Evolutionary conservation across 2,113 vertebrate species (phyloP).

Genomic region (Columba janthina): DNA sequence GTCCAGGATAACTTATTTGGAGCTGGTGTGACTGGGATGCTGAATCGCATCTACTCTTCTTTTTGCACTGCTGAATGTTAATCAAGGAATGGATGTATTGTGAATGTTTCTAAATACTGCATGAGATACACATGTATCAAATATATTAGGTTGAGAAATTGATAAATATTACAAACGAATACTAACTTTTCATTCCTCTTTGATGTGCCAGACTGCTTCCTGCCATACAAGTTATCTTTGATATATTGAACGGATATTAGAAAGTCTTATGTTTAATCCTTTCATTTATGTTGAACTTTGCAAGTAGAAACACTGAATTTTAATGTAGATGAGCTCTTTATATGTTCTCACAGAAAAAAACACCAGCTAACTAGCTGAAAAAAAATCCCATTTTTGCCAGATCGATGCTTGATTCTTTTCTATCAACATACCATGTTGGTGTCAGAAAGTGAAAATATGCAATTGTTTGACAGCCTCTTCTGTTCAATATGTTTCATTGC

Average conservation of each 20-base stretch:
- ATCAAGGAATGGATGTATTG: not conserved
- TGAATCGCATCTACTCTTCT: not conserved
- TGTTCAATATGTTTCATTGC: not conserved
- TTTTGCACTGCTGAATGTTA: not conserved
- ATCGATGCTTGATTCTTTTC: not conserved
- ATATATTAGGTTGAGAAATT: conserved; percentile 20
- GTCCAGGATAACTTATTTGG: not conserved
- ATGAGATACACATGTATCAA: not conserved
- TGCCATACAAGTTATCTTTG: conserved; percentile 3
- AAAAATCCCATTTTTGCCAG: conserved; percentile 11
- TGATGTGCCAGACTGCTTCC: conserved; percentile 13
- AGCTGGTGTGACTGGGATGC: not conserved
- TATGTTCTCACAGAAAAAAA: not conserved
- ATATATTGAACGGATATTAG: conserved; percentile 21
- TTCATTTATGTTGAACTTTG: conserved; percentile 57
- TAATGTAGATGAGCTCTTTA: conserved; percentile 22
- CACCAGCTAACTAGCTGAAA: not conserved
- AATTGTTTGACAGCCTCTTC: not conserved
- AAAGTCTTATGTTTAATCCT: conserved; percentile 43
- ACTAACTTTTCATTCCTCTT: conserved; percentile 32
- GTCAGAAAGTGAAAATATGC: not conserved
- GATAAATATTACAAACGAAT: not conserved
- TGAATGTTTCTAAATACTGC: not conserved
- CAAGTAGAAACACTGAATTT: conserved; percentile 12
- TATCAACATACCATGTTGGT: not conserved